Evolutionary conservation across 23 tunicate genomes (phyloP), one percentile per base, ranked within the genome.

Genomic region (Ciona savignyi): DNA sequence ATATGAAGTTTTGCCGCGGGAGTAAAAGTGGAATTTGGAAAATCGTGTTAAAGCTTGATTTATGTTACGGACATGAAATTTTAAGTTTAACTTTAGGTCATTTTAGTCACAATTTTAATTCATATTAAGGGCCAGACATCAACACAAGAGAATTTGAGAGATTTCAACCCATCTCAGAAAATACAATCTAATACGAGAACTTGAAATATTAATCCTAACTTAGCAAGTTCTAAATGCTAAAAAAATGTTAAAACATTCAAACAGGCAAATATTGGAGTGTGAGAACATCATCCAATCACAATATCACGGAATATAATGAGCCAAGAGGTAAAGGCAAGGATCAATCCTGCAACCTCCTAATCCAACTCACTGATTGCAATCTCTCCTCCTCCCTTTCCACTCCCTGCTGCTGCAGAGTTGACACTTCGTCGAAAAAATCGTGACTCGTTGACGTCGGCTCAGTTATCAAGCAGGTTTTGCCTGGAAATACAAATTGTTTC

Each of bases 381-480:
- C 24, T 62, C 23, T 30, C 23, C 29, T 80, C 77, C 33, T 80
- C 85, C 35, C 32, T 48, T 30, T 80, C 78, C 24, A 72, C 85
- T 19, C 6, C 78, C 27, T 33, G 22, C 29, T 73, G 78, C 15
- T 72, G 62, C 64, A 72, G 30, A 2, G 35, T 33, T 25, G 30
- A 30, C 51, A 72, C 51, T 27, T 80, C 70, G 51, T 72, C 69
- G 34, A 80, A 80, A 63, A 80, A 80, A n/a, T 32, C 60, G 27
- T 70, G 56, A 29, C 29, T 34, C 27, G 29, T 80, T 34, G 32
- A 34, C 65, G 51, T 68, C 25, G 70, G 31, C 29, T 72, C 78
- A 24, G 77, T 49, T 3, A 72, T 49, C 4, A 80, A 34, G 23
- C 78, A 72, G 29, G 78, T 66, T 62, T 71, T 80, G 20, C 72